Evolutionary conservation across 2,113 vertebrate species (phyloP).

Genomic region (Campylomormyrus numenius): DNA sequence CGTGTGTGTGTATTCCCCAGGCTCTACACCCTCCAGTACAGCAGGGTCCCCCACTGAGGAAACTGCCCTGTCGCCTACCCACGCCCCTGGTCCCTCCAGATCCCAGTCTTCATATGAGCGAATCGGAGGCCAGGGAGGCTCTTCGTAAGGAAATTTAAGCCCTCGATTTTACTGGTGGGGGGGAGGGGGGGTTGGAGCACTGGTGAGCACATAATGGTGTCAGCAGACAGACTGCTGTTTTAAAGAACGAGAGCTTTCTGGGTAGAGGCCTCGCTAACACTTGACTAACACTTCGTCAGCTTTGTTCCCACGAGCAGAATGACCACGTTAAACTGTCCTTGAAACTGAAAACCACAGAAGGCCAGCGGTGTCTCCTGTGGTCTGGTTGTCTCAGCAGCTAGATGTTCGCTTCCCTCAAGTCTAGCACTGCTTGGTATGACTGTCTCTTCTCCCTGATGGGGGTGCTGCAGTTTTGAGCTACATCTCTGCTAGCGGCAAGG

Average conservation of each 20-base stretch:
- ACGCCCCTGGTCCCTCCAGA: constrained; percentile 43
- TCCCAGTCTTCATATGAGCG: constrained; percentile 57
- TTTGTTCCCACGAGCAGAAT: background rate
- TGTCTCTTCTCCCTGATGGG: background rate
- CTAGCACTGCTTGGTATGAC: background rate
- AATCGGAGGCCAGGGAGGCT: constrained; percentile 52
- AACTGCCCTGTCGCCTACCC: constrained; percentile 43
- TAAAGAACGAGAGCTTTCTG: background rate
- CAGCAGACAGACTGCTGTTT: background rate
- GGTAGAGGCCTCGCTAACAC: background rate
- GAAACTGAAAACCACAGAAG: background rate
- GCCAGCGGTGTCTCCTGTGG: background rate
- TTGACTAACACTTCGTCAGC: background rate
- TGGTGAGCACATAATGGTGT: background rate
- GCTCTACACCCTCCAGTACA: constrained; percentile 37
- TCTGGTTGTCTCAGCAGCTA: background rate
- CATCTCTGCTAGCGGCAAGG: background rate
- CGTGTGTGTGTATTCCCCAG: constrained; percentile 28
- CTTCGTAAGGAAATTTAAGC: constrained; percentile 49
- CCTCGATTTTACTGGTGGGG: background rate
- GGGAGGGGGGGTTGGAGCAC: background rate
- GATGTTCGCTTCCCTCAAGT: background rate
- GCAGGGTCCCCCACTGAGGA: constrained; percentile 51
- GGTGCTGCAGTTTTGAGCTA: background rate
- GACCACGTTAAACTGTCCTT: background rate